Evolutionary conservation across 2,888 invertebrate species (phyloP).

Genomic region (Oligia latruncula): DNA sequence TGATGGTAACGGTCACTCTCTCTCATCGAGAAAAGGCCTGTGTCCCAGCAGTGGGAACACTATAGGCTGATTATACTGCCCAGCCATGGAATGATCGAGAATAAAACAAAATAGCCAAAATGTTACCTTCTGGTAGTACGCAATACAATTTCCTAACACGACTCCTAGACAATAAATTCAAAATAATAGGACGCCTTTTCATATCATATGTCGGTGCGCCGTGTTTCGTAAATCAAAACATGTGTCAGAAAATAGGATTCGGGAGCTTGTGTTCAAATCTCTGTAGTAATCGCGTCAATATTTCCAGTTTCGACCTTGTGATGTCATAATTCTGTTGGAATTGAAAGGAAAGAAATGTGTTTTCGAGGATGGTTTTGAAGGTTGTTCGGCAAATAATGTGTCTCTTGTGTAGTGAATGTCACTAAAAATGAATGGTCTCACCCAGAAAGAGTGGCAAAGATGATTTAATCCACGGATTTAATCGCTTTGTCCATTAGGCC

Average conservation of each 20-base stretch:
- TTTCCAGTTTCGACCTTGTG: conserved; percentile 32
- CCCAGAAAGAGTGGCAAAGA: background rate
- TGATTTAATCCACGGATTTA: background rate
- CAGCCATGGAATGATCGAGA: background rate
- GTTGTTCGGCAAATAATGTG: background rate
- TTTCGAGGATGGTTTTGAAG: background rate
- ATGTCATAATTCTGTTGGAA: conserved; percentile 33
- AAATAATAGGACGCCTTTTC: conserved; percentile 42
- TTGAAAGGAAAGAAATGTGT: background rate
- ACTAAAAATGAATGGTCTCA: background rate
- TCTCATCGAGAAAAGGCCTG: background rate
- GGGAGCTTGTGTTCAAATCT: conserved; percentile 39
- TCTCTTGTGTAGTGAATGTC: background rate
- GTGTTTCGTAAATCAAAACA: conserved; percentile 56
- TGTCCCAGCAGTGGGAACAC: too few species aligned
- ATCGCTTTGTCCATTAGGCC: background rate
- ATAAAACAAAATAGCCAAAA: background rate
- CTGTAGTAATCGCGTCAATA: conserved; percentile 56
- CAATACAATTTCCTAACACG: conserved; percentile 22
- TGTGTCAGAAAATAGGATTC: conserved; percentile 46
- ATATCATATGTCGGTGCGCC: conserved; percentile 6
- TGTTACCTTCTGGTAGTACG: background rate
- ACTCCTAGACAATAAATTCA: conserved; percentile 36
- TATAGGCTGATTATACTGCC: too few species aligned
- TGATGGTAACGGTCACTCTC: too few species aligned